Evolutionary conservation across 2,113 vertebrate species (phyloP).

Genomic region (Candoia aspera): DNA sequence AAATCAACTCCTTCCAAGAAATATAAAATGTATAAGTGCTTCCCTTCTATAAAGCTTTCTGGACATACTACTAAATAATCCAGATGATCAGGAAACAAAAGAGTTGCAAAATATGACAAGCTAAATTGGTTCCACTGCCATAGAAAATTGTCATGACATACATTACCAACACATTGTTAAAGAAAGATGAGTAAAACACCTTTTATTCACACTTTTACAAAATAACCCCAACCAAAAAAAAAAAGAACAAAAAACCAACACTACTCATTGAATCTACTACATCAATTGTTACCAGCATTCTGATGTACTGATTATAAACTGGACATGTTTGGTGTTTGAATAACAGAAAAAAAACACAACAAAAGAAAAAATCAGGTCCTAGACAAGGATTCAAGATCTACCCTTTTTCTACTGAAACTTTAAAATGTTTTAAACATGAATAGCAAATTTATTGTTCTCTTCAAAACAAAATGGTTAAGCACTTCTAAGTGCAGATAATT

Average conservation of each 20-base stretch:
- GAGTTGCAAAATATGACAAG: constrained; percentile 64
- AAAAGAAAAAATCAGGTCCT: constrained; percentile 75
- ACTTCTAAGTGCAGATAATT: constrained; percentile 63
- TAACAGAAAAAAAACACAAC: constrained; percentile 71
- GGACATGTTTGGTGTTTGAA: constrained; percentile 85
- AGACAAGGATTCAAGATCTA: constrained; percentile 82
- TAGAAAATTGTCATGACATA: constrained; percentile 89
- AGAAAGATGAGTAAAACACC: constrained; percentile 91
- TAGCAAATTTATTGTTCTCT: constrained; percentile 64
- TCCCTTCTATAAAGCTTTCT: constrained; percentile 72
- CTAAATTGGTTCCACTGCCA: constrained; percentile 60
- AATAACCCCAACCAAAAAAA: constrained; percentile 73
- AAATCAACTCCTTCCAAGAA: constrained; percentile 72
- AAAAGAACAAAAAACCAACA: constrained; percentile 67
- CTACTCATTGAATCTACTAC: constrained; percentile 78
- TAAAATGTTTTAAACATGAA: constrained; percentile 55
- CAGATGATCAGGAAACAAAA: constrained; percentile 66
- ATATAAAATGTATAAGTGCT: constrained; percentile 75
- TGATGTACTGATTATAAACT: constrained; percentile 83
- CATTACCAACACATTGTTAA: constrained; percentile 89
- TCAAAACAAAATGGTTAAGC: constrained; percentile 69
- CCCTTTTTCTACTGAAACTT: constrained; percentile 64
- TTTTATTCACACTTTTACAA: constrained; percentile 98
- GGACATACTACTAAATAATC: constrained; percentile 66
- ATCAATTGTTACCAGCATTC: constrained; percentile 91